Conservation (phyloP, 2,113 vertebrate genomes). For the Dasyornis broadbenti region DNA sequence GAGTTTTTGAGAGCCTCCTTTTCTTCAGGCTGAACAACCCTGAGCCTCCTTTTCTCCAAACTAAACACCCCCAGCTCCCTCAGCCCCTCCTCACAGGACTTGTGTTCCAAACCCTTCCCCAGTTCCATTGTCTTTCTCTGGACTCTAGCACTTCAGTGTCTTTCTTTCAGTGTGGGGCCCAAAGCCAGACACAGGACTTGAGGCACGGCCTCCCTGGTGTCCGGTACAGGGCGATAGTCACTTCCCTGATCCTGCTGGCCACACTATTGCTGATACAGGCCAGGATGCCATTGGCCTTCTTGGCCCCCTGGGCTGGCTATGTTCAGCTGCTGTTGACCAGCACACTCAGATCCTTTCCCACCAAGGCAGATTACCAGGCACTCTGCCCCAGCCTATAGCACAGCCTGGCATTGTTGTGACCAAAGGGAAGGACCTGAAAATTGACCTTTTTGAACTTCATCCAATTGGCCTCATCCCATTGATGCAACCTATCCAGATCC, state of each 20-base stretch:
- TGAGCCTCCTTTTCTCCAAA: background rate
- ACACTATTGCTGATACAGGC: background rate
- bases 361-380: background rate
- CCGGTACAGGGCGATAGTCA: fast-evolving
- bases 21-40: background rate
- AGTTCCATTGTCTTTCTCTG: background rate
- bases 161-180: no score
- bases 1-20: background rate
- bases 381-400: background rate
- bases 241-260: background rate
- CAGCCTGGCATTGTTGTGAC: background rate
- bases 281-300: background rate
- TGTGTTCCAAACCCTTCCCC: background rate
- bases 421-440: background rate
- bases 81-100: background rate
- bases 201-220: background rate
- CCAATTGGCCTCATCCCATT: background rate
- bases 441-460: background rate
- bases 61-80: background rate
- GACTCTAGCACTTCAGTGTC: background rate
- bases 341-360: background rate
- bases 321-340: background rate
- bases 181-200: fast-evolving
- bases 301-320: background rate
- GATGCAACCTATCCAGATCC: no score